phyloP scores from a whole-genome alignment of 2,888 invertebrate species.

The Mamestra brassicae region DNA sequence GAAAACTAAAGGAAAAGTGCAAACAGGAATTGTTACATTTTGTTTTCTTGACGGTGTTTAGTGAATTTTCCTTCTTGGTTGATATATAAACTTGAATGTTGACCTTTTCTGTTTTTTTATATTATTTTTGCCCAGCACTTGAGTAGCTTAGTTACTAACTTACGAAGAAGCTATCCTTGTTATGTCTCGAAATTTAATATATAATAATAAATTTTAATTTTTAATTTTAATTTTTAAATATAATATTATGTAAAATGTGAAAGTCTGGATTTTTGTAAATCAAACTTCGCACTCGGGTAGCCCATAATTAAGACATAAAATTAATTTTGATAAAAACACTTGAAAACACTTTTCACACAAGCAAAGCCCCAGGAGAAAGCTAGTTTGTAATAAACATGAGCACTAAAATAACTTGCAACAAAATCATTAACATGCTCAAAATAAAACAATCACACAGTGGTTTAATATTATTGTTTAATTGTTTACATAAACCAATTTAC shows the following conservation, averaged over 20 bases:
- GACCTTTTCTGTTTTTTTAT: neutral
- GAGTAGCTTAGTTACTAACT: no score
- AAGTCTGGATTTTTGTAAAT: no score
- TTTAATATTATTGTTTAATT: slow-evolving; percentile 38
- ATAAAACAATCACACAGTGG: slow-evolving; percentile 50
- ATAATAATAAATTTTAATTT: no score
- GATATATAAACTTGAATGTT: neutral
- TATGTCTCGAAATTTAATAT: no score
- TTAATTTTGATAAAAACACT: neutral
- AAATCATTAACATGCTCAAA: slow-evolving; percentile 13
- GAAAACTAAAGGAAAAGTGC: slow-evolving; percentile 26
- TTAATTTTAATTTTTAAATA: no score
- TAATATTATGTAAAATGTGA: no score
- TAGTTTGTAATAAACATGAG: slow-evolving; percentile 1
- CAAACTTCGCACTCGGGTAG: no score
- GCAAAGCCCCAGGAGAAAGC: neutral
- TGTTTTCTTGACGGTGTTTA: slow-evolving; percentile 18
- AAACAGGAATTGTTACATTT: slow-evolving; percentile 9
- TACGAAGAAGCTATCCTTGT: no score
- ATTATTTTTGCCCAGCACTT: neutral
- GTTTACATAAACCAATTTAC: slow-evolving; percentile 46
- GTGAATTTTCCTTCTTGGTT: slow-evolving; percentile 6
- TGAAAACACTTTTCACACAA: neutral
- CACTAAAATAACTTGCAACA: neutral
- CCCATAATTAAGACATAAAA: no score